Base-by-base conservation (phyloP, 30 jellyfish, hydroid and myxozoan genomes). In the Haliclystus octoradiatus region DNA sequence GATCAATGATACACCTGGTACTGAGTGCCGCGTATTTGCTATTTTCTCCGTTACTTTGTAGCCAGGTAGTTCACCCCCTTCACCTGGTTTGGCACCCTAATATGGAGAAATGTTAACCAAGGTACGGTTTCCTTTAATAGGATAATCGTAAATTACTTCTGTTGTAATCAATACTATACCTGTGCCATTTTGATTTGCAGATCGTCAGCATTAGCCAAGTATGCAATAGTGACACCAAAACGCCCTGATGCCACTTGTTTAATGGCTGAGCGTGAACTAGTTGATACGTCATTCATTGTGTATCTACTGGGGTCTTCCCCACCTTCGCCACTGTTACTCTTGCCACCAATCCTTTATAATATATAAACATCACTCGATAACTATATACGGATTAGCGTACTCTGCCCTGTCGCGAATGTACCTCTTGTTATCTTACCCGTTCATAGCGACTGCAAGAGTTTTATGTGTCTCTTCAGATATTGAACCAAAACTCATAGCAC, bases 261-360 rank as follows among this genome's bases (percentile, higher is more conserved):
- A 32, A 74, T 82, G 0, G 94, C 52, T 2, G 94, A 82, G 15
- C 90, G 35, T 28, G 71, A 64, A 82, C 68, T 82, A 70, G 49
- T 72, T 31, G 72, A 40, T 52, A 68, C 12, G 31, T 82, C 94
- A 31, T 66, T 50, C 26, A 74, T 47, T 15, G 34, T 34, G 70
- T 82, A 82, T 22, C 94, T 72, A 2, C 74, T 68, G 1, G 88
- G 84, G 29, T 82, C 94, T 68, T 82, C 94, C 25, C 94, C 94
- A n/a, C 94, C 94, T 60, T 82, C 94, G 4, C 94, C 94, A 33
- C 89, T 73, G 80, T 82, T 82, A 75, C 94, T 82, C 62, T 82
- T 82, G 25, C 89, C 94, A 26, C 84, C 83, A 68, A 82, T 82
- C 60, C 94, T 82, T 31, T 28, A 62, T 1, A 33, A 24, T 9